Conservation (phyloP, 2,888 invertebrate species). For the Apodemia zela region DNA sequence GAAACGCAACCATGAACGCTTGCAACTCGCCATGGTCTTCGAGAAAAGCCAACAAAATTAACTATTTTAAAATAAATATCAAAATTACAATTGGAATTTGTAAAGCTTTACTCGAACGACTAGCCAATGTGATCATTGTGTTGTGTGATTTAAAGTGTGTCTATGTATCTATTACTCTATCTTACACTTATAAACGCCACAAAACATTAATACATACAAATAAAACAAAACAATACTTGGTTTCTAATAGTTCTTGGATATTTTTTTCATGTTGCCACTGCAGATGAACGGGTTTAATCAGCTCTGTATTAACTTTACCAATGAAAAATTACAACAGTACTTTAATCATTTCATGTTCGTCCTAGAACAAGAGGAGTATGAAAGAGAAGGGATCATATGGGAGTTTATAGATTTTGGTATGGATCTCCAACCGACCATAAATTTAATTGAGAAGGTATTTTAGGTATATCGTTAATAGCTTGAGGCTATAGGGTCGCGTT, state of each 20-base stretch:
- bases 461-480: conserved; percentile 46
- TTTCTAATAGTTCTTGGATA: conserved; percentile 40
- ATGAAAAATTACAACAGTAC: conserved; percentile 96
- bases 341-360: conserved; percentile 98
- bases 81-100: conserved; percentile 29
- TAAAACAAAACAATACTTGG: conserved; percentile 34
- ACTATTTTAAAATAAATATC: conserved; percentile 17
- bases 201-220: conserved; percentile 40
- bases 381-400: conserved; percentile 94
- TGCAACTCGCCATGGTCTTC: conserved; percentile 70
- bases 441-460: conserved; percentile 93
- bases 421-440: conserved; percentile 95
- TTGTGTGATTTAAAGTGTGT: conserved; percentile 58
- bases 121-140: conserved; percentile 62
- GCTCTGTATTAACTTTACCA: conserved; percentile 97
- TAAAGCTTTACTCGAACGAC: conserved; percentile 51
- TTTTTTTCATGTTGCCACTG: conserved; percentile 55
- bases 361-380: conserved; percentile 97
- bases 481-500: conserved; percentile 50
- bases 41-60: conserved; percentile 45
- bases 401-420: conserved; percentile 97
- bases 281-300: conserved; percentile 97
- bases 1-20: conserved; percentile 73
- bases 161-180: conserved; percentile 35
- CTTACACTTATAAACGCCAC: conserved; percentile 41